A percentile compares a stretch with the other conserved stretches of the same genome.
Evolutionary conservation across 2,113 vertebrate genomes (phyloP).

Genomic region (Etheostoma spectabile): DNA sequence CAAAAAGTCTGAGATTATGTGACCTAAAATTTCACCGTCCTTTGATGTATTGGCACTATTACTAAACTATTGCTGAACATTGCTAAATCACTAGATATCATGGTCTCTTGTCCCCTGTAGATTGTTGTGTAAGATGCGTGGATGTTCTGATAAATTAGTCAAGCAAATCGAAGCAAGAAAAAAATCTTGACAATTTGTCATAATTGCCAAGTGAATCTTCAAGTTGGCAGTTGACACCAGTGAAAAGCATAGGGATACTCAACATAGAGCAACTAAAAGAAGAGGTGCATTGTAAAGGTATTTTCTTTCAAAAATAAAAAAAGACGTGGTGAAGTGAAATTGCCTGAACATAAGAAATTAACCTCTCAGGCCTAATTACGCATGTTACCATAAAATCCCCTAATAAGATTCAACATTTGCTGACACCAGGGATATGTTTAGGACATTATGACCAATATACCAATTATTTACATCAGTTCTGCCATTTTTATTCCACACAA

Average conservation of each 20-base stretch:
- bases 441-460: neutral
- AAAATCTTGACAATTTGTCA: neutral
- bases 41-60: neutral
- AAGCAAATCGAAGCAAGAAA: neutral
- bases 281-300: neutral
- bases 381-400: neutral
- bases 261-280: neutral
- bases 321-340: neutral
- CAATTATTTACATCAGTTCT: conserved; percentile 9
- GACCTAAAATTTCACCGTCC: neutral
- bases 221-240: neutral
- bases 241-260: neutral
- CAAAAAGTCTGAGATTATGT: neutral
- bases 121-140: neutral
- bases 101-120: neutral
- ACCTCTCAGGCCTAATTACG: neutral
- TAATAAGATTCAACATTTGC: conserved; percentile 18
- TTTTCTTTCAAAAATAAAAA: neutral
- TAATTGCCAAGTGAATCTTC: neutral
- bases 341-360: neutral
- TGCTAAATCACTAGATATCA: neutral
- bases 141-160: neutral
- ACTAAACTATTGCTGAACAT: neutral
- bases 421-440: conserved; percentile 12
- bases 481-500: conserved; percentile 20